phyloP scores from a whole-genome alignment of 2,888 invertebrate genomes.

The Phrixothrix hirtus region DNA sequence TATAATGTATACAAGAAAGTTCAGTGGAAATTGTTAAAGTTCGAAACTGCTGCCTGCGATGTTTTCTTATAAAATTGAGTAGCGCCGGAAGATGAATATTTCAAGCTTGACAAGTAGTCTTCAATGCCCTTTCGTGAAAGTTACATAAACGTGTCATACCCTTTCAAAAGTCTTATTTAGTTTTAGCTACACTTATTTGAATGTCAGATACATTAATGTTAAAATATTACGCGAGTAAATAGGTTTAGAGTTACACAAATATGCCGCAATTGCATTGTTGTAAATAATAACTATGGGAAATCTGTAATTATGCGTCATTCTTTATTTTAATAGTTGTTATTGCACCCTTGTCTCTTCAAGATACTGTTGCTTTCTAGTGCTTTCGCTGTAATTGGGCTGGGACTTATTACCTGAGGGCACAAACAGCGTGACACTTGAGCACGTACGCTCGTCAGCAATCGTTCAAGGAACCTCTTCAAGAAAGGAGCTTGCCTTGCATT shows the following conservation, averaged over 20 bases:
- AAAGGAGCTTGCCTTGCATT: slow-evolving; percentile 26
- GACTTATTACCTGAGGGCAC: slow-evolving; percentile 26
- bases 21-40: slow-evolving; percentile 48
- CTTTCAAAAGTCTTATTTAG: not conserved
- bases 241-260: no score
- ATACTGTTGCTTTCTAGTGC: slow-evolving; percentile 21
- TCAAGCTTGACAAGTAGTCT: slow-evolving; percentile 42
- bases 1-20: slow-evolving; percentile 44
- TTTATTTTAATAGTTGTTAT: slow-evolving; percentile 9
- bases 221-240: no score
- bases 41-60: slow-evolving; percentile 48
- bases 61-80: slow-evolving; percentile 48
- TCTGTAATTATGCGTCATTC: slow-evolving; percentile 12
- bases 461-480: slow-evolving; percentile 15
- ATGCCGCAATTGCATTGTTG: no score
- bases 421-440: slow-evolving; percentile 28
- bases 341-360: slow-evolving; percentile 8
- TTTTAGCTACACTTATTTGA: no score
- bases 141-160: slow-evolving; percentile 37
- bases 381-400: slow-evolving; percentile 22
- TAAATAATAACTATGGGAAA: no score
- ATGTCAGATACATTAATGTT: no score
- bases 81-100: slow-evolving; percentile 48
- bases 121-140: slow-evolving; percentile 40
- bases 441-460: slow-evolving; percentile 29